Evolutionary conservation across 2,113 vertebrate genomes (phyloP), one percentile per base, ranked within the genome.

Genomic region (Eulacestoma nigropectus): DNA sequence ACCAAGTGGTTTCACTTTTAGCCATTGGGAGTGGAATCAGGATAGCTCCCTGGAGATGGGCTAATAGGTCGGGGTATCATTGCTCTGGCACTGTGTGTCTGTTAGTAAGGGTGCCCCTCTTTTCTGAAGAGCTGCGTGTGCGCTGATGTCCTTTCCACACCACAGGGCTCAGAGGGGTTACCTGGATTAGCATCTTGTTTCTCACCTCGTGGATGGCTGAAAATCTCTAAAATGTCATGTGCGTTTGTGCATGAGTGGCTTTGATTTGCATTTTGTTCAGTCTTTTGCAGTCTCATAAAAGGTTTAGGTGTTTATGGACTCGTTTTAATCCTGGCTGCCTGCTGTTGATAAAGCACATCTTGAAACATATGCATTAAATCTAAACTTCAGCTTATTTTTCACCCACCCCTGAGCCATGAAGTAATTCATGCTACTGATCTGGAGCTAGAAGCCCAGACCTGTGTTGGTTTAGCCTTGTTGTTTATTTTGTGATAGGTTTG

Each of bases 181-280:
- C 26, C 55, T 81, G 56, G 72, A 41, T 59, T 57, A 59, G 7
- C 22, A 4, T 68, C 47, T 44, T 78, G 47, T 90, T 95, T 89
- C 65, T 82, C 27, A 35, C 22, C 67, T 65, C 13, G 5, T 44
- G 46, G 15, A 12, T 64, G 67, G 16, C 78, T 79, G 50, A 69
- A 81, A 84, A 55, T 57, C 33, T 87, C 75, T 73, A 25, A 64
- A 85, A 69, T 41, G 29, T 15, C 7, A 4, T 57, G 22, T 37
- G 5, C 0, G 0, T 68, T 55, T 49, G 16, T 4, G 6, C 35
- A 5, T 13, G 53, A 50, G 35, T 53, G 44, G 67, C 59, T 73
- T 76, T 85, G 32, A 41, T 93, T 87, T 64, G 33, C 17, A 4
- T 84, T 84, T 59, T 41, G 18, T 73, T 85, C 68, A 78, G 47